These are phyloP conservation scores for Paraplagusia blochii DNA, from an alignment of 2,113 vertebrate genomes.

Conservation along the genomic window DNA sequence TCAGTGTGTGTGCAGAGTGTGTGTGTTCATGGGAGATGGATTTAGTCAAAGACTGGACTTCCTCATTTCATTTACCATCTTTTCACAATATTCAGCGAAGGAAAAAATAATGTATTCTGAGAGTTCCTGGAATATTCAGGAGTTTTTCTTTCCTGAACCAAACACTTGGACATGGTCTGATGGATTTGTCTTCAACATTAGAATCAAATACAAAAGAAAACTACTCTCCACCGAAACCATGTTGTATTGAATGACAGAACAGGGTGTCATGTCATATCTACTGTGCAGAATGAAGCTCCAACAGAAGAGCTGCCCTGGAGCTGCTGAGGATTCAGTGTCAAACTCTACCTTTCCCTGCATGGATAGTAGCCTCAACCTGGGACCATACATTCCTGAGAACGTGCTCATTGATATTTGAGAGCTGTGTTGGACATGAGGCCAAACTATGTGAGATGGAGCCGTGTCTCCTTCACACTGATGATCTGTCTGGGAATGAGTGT, in stretches of 20 bases:
- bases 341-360: not conserved
- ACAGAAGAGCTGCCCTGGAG: not conserved
- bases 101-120: too few relatives aligned
- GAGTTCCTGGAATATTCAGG: too few relatives aligned
- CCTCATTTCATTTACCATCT: not conserved
- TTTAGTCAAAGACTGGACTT: not conserved
- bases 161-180: too few relatives aligned
- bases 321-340: constrained; percentile 10
- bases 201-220: too few relatives aligned
- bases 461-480: too few relatives aligned
- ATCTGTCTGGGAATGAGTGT: too few relatives aligned
- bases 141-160: too few relatives aligned
- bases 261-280: too few relatives aligned
- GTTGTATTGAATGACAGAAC: not conserved
- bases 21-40: not conserved
- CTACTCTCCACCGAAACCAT: not conserved
- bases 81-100: not conserved
- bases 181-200: too few relatives aligned
- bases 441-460: too few relatives aligned
- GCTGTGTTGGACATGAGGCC: too few relatives aligned
- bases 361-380: not conserved
- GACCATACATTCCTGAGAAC: not conserved
- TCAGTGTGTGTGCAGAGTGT: not conserved
- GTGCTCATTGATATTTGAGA: constrained; percentile 1
- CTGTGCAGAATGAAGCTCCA: not conserved